Evolutionary conservation across 2,113 vertebrate genomes (phyloP).

Genomic region (Macaca fascicularis): DNA sequence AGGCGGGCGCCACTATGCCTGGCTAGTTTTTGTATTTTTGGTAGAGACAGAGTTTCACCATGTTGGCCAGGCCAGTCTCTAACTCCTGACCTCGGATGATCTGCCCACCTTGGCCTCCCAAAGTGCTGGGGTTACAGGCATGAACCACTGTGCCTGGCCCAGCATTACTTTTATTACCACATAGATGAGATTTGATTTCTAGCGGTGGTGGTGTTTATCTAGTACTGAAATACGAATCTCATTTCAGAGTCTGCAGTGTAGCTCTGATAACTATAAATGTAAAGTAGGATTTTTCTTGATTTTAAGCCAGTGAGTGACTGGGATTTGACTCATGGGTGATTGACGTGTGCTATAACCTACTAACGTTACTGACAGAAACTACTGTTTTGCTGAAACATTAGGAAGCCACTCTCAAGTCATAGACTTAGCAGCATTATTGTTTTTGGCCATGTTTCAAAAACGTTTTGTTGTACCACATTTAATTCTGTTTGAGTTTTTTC

Average conservation of each 20-base stretch:
- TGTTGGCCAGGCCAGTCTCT: too few species aligned
- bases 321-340: conserved; percentile 49
- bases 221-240: background rate
- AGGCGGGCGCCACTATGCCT: too few species aligned
- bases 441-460: conserved; percentile 9
- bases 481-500: conserved; percentile 5
- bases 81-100: too few species aligned
- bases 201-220: background rate
- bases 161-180: background rate
- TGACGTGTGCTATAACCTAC: conserved; percentile 24
- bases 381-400: background rate
- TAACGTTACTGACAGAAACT: background rate
- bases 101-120: too few species aligned
- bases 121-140: too few species aligned
- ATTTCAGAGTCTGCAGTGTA: background rate
- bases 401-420: background rate
- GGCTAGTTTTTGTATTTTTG: too few species aligned
- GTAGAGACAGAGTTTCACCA: too few species aligned
- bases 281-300: conserved; percentile 12
- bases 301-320: conserved; percentile 16
- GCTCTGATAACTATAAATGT: background rate
- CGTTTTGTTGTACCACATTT: background rate
- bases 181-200: background rate
- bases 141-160: background rate
- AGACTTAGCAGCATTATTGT: background rate